Conservation (phyloP, 2,888 invertebrate genomes). For the Drosophila vallismaia region DNA sequence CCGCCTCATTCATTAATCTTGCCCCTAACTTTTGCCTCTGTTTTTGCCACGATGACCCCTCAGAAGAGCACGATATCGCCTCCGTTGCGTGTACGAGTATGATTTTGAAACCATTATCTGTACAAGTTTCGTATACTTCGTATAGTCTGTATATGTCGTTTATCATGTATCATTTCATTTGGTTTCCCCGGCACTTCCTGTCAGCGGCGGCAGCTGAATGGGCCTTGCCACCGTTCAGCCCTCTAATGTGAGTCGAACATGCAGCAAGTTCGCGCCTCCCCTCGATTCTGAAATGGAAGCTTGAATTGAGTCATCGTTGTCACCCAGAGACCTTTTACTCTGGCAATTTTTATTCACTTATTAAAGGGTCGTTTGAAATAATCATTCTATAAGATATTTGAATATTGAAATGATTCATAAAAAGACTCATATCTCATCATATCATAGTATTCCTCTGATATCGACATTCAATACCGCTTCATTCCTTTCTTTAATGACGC, state of each 20-base stretch:
- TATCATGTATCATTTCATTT: slow-evolving; percentile 53
- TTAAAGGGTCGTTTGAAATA: slow-evolving; percentile 3
- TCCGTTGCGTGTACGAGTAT: slow-evolving; percentile 32
- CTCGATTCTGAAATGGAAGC: slow-evolving; percentile 37
- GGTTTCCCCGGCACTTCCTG: slow-evolving; percentile 52
- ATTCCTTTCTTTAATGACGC: neutral
- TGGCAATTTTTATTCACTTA: neutral
- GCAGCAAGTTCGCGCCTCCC: slow-evolving; percentile 48
- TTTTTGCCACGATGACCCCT: slow-evolving; percentile 19
- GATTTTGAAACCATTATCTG: slow-evolving; percentile 31
- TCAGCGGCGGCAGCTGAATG: slow-evolving; percentile 25
- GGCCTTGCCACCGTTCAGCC: slow-evolving; percentile 19
- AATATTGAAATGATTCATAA: neutral
- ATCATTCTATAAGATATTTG: neutral
- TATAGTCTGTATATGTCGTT: slow-evolving; percentile 22
- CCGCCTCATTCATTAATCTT: slow-evolving; percentile 5
- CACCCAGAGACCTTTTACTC: slow-evolving; percentile 22
- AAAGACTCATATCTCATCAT: neutral
- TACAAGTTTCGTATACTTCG: slow-evolving; percentile 25
- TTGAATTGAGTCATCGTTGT: slow-evolving; percentile 61
- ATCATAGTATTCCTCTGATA: neutral
- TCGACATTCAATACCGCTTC: neutral
- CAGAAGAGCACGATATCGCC: slow-evolving; percentile 20
- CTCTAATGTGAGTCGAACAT: slow-evolving; percentile 72
- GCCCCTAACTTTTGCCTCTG: neutral